phyloP scores from a whole-genome alignment of 1,140 invertebrate genomes.

The Atopsyche davidsoni region DNA sequence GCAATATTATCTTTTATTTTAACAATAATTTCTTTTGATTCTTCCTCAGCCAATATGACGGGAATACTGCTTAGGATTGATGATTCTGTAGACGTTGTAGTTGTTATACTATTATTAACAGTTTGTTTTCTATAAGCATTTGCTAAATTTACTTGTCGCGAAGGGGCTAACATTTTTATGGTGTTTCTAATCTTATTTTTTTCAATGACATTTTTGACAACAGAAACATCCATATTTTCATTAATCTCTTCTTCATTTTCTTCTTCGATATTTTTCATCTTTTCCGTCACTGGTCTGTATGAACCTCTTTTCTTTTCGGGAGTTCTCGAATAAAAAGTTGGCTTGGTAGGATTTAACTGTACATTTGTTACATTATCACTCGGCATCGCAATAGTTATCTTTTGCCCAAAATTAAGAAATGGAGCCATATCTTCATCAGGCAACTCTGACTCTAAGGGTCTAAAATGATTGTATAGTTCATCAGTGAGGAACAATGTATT shows the following conservation, averaged over 20 bases:
- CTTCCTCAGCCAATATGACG: neutral
- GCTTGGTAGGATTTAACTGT: constrained; percentile 47
- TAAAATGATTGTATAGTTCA: constrained; percentile 57
- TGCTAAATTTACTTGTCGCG: constrained; percentile 40
- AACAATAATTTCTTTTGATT: neutral
- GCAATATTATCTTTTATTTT: neutral
- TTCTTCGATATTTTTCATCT: constrained; percentile 40
- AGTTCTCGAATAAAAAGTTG: constrained; percentile 45
- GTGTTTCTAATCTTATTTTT: constrained; percentile 49
- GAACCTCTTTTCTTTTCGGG: constrained; percentile 48
- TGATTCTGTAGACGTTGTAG: constrained; percentile 33
- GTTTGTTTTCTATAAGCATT: constrained; percentile 43
- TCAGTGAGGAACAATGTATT: constrained; percentile 51
- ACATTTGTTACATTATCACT: constrained; percentile 40
- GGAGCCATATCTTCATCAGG: constrained; percentile 61
- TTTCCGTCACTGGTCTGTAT: constrained; percentile 44
- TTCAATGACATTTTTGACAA: constrained; percentile 48
- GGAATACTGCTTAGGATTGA: constrained; percentile 19
- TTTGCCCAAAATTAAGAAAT: constrained; percentile 65
- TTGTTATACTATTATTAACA: constrained; percentile 34
- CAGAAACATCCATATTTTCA: constrained; percentile 49
- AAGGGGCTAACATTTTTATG: constrained; percentile 43
- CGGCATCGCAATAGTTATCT: constrained; percentile 45
- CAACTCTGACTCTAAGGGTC: constrained; percentile 55
- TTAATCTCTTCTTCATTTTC: constrained; percentile 47